phyloP scores from a whole-genome alignment of 2,113 vertebrate species.

The Theristicus caerulescens region DNA sequence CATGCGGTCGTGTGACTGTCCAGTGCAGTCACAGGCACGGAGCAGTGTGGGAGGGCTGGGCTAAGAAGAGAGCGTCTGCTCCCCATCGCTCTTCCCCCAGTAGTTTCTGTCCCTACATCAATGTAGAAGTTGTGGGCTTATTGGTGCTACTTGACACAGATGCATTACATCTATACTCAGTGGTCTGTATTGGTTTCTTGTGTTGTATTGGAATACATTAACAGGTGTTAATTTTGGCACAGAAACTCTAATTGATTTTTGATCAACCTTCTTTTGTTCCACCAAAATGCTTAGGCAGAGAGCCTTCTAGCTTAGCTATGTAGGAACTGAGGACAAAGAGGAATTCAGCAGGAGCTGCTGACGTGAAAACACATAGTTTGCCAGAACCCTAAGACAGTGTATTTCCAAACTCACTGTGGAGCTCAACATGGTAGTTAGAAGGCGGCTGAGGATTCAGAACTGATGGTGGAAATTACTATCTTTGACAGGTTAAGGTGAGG shows the following conservation, averaged over 20 bases:
- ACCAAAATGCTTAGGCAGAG: not conserved
- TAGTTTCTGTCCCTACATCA: not conserved
- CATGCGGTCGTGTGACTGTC: rapidly evolving
- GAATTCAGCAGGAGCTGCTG: not conserved
- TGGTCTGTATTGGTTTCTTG: not conserved
- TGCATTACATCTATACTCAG: not conserved
- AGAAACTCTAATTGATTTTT: not conserved
- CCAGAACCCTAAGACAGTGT: not conserved
- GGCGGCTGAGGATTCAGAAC: not conserved
- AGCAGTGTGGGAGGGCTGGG: not conserved
- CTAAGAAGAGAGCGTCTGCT: not conserved
- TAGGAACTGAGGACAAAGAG: not conserved
- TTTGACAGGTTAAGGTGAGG: not conserved
- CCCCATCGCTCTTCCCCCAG: not conserved
- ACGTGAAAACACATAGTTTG: not conserved
- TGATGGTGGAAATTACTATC: not conserved
- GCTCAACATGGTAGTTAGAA: not conserved
- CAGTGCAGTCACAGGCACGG: not conserved
- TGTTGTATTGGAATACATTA: not conserved
- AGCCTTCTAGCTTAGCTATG: not conserved
- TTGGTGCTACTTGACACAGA: not conserved
- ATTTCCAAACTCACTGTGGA: not conserved
- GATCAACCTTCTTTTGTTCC: not conserved
- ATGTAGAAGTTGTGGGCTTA: not conserved
- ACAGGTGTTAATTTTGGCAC: not conserved